A percentile compares a stretch with the other conserved stretches of the same genome.
Conservation (phyloP, 1,140 invertebrate genomes). For the Globodera rostochiensis region DNA sequence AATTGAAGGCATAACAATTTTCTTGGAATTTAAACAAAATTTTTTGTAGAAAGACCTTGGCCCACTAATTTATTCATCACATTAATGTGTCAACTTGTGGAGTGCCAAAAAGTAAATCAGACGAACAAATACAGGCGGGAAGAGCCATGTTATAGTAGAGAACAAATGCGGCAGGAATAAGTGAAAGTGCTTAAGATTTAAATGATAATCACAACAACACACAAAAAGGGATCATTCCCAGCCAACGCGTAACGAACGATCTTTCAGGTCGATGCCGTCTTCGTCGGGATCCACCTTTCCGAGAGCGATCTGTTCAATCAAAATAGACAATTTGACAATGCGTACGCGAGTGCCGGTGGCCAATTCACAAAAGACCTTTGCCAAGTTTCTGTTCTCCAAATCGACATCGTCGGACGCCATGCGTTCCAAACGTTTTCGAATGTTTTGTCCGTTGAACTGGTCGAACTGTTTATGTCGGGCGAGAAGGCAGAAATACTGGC, state of each 20-base stretch:
- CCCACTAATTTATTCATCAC: too few species aligned
- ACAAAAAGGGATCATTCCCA: background rate
- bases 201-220: background rate
- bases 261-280: constrained; percentile 18
- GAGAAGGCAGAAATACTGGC: constrained; percentile 38
- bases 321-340: background rate
- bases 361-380: constrained; percentile 11
- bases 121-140: too few species aligned
- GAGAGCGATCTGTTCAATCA: constrained; percentile 16
- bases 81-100: background rate
- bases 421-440: constrained; percentile 26
- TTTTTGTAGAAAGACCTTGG: too few species aligned
- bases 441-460: constrained; percentile 13
- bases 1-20: too few species aligned
- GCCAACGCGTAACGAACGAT: constrained; percentile 4
- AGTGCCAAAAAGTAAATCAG: background rate
- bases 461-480: constrained; percentile 14
- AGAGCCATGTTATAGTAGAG: too few species aligned
- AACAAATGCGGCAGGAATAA: too few species aligned
- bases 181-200: too few species aligned
- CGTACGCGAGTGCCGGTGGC: background rate
- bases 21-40: too few species aligned
- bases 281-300: constrained; percentile 16
- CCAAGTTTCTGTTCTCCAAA: constrained; percentile 23
- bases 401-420: constrained; percentile 27